Evolutionary conservation across 2,888 invertebrate species (phyloP).

Genomic region (Spatulosminthurus flaviceps): DNA sequence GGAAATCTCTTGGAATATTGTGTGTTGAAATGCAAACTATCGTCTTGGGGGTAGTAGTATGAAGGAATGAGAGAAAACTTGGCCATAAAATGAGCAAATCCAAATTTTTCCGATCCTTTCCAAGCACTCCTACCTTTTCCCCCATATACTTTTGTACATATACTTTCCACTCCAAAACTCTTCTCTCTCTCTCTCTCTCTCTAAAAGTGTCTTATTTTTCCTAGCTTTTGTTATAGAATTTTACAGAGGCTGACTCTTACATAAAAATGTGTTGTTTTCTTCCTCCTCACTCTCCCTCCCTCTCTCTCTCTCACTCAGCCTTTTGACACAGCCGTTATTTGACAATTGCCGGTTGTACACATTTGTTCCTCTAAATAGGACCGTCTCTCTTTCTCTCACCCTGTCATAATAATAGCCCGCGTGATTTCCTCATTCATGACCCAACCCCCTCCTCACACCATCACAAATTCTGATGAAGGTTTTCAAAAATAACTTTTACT

Average conservation of each 20-base stretch:
- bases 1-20: constrained; percentile 21
- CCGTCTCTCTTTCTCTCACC: not conserved
- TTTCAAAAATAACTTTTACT: no score
- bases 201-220: not conserved
- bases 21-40: constrained; percentile 40
- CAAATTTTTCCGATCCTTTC: constrained; percentile 1
- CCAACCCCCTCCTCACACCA: no score
- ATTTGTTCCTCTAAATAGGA: not conserved
- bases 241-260: not conserved
- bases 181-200: no score
- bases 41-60: not conserved
- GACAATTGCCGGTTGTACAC: not conserved
- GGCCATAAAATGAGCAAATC: constrained; percentile 29
- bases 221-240: not conserved
- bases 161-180: no score
- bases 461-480: no score
- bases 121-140: not conserved
- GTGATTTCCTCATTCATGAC: no score
- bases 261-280: not conserved
- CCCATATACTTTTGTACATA: no score
- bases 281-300: not conserved
- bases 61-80: constrained; percentile 27
- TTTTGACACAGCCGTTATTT: not conserved
- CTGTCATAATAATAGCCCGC: not conserved
- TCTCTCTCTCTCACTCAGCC: constrained; percentile 1